Evolutionary conservation across 2,888 invertebrate genomes (phyloP), one percentile per base, ranked within the genome.

Genomic region (Arctia plantaginis): DNA sequence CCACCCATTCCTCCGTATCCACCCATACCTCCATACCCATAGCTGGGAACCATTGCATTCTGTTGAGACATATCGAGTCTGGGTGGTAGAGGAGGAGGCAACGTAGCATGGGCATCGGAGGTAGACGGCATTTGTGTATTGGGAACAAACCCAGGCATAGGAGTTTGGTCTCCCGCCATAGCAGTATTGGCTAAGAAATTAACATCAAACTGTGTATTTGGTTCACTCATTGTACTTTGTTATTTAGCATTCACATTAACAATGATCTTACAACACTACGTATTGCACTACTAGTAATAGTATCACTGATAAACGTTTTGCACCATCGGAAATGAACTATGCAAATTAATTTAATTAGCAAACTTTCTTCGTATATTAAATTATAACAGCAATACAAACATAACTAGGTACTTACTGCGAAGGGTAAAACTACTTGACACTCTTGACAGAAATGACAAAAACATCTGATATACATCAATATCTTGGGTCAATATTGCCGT

Each of bases 21-120:
- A 62, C 85, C 87, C 81, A 81, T 88, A n/a, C 89, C 90, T 84
- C 85, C 74, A 41, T 79, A 71, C n/a, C 85, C 82, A 66, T 82
- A 81, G 66, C 82, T 77, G 0, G 73, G 68, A 4, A 59, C 62
- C 75, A 79, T 77, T 20, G 73, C 73, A 30, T 75, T 73, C 64
- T 90, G 89, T 64, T 89, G 90, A 69, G 89, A 77, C 72, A 92
- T 77, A 55, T 93, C 92, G 3, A 93, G 91, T 68, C 94, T 88
- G 1, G 95, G 95, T 0, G 95, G 95, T 47, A 93, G 81, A 1
- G 85, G 87, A 33, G 94, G 94, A 0, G 90, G 88, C 12, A 86
- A 83, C 10, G 51, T 47, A 39, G 75, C 59, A 23, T 47, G 33
- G 74, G 83, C 73, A 59, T 80, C 79, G 12, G 75, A 72, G 7